Conservation (phyloP, 2,113 vertebrate genomes). For the Platysteira castanea region DNA sequence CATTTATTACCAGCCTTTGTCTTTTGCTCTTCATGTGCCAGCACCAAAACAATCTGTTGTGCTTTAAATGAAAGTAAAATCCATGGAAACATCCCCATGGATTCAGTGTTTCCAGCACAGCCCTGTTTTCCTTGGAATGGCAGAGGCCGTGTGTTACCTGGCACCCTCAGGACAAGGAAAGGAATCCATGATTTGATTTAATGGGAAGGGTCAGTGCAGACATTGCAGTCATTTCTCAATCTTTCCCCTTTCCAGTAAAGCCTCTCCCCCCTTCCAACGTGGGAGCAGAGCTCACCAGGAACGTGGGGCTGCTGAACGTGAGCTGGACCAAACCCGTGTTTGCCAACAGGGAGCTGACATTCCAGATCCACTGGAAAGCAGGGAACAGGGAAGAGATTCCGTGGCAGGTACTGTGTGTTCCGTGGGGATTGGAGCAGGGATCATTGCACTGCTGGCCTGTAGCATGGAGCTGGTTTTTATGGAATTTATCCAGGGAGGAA, state of each 20-base stretch:
- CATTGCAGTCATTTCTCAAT: accelerated
- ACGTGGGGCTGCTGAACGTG: slow-evolving; percentile 75
- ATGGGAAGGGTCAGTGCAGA: not conserved
- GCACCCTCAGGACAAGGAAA: not conserved
- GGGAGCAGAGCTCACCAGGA: slow-evolving; percentile 74
- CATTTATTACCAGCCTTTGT: not conserved
- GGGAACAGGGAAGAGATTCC: slow-evolving; percentile 31
- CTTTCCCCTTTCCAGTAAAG: slow-evolving; percentile 77
- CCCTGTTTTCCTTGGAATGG: not conserved
- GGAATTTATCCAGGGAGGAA: not conserved
- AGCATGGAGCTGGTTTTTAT: accelerated
- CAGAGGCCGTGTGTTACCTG: not conserved
- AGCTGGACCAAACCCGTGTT: slow-evolving; percentile 79
- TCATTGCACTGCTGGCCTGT: not conserved
- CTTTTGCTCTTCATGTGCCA: not conserved
- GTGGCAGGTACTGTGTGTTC: slow-evolving; percentile 80
- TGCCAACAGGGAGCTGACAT: slow-evolving; percentile 72
- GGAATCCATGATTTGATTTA: not conserved
- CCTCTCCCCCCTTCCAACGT: slow-evolving; percentile 77
- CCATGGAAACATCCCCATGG: accelerated
- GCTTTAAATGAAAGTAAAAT: not conserved
- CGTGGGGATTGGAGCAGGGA: not conserved
- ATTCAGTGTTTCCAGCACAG: not conserved
- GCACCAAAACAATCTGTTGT: not conserved
- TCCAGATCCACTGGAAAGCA: slow-evolving; percentile 77